Base-by-base conservation (phyloP, 2,888 invertebrate species). In the Allolobophora icterica region DNA sequence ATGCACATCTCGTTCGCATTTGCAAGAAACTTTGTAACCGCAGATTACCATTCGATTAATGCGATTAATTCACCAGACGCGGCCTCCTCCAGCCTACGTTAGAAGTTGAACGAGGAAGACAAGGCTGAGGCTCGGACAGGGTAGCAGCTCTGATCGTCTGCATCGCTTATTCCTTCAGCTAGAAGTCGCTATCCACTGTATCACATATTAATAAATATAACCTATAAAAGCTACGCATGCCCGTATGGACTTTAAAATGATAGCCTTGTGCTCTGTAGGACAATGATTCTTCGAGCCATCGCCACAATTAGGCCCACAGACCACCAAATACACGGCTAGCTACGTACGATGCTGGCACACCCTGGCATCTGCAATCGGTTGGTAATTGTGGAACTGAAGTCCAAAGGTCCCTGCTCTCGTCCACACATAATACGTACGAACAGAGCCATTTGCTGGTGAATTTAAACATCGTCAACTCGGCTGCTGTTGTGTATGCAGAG, bases 401-500 rank as follows among this genome's bases (percentile, higher is more conserved):
- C 71, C 71, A 71, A 71, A 71, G 71, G 71, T 71, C 52, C 52
- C 71, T 71, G 45, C n/a, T n/a, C n/a, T 71, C 71, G 71, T 71
- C n/a, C 71, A n/a, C 11, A 71, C 71, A 30, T 71, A 71, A 71
- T 71, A 71, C 52, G 52, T n/a, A 71, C 8, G 71, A 71, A 71
- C 71, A 71, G n/a, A n/a, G 71, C n/a, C n/a, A 71, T 71, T 71
- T 71, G 71, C 71, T 71, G 1, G 71, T 71, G n/a, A n/a, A n/a
- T 71, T 71, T n/a, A 8, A 19, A 45, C 45, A 13, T 45, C 45
- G n/a, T n/a, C 71, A 71, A n/a, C 71, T 71, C n/a, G 71, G 71
- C 8, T 30, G 6, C 71, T 71, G 71, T n/a, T 52, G 21, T 24
- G 24, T 52, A 24, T 21, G 11, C 24, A 17, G 45, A 19, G 45